A percentile compares a stretch with the other conserved stretches of the same genome.
phyloP scores from a whole-genome alignment of 2,888 invertebrate species.

The Lasioglossum vierecki region DNA sequence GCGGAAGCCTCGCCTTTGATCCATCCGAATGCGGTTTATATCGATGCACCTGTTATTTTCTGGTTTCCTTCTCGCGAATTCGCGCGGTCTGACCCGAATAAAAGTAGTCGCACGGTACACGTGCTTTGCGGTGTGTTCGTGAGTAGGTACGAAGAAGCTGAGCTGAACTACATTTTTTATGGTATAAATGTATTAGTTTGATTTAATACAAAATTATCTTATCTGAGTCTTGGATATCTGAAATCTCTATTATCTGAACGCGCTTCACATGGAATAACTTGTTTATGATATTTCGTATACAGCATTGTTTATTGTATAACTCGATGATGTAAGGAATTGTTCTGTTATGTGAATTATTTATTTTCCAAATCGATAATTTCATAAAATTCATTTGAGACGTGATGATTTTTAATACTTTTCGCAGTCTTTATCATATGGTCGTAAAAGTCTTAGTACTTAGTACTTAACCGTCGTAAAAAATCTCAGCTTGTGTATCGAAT shows the following conservation, averaged over 20 bases:
- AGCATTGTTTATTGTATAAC: too few species aligned
- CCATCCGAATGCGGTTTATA: conserved; percentile 27
- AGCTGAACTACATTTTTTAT: neutral
- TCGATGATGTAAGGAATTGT: too few species aligned
- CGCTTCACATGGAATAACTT: too few species aligned
- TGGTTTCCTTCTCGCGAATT: neutral
- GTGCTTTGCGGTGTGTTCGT: neutral
- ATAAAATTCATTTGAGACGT: too few species aligned
- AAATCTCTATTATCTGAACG: too few species aligned
- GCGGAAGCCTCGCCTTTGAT: conserved; percentile 30
- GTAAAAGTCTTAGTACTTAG: too few species aligned
- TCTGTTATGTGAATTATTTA: too few species aligned
- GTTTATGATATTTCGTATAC: too few species aligned
- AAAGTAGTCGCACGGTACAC: neutral
- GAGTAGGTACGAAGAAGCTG: neutral
- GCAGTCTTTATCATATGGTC: too few species aligned
- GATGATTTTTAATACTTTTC: too few species aligned
- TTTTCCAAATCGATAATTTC: too few species aligned
- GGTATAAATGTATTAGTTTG: neutral
- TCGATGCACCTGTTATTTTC: conserved; percentile 13
- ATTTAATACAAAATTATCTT: neutral
- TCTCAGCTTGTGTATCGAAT: neutral
- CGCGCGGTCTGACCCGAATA: neutral
- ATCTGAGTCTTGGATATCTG: neutral
- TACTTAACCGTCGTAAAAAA: neutral